phyloP scores from a whole-genome alignment of 2,797 vertebrate genomes.

The Lepus oiostolus region DNA sequence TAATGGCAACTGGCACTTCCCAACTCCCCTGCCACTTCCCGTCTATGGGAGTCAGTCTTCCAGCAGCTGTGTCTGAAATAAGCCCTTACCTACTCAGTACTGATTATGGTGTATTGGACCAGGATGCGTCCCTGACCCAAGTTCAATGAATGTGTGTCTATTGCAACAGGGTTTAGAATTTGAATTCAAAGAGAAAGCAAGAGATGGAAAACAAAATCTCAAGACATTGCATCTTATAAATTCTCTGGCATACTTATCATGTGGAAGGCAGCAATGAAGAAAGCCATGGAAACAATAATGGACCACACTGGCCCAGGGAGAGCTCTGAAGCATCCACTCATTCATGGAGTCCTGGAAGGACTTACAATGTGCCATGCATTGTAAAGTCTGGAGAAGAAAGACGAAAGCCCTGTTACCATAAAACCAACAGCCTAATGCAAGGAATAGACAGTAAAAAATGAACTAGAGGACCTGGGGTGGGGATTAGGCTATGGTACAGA shows the following conservation, averaged over 20 bases:
- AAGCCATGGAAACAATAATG: not conserved
- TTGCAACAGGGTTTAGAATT: not conserved
- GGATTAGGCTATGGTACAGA: not conserved
- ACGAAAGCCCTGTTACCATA: not conserved
- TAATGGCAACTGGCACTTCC: not conserved
- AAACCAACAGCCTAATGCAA: not conserved
- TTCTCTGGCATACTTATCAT: not conserved
- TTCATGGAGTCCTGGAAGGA: not conserved
- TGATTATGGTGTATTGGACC: not conserved
- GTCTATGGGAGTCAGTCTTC: not conserved
- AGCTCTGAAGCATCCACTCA: not conserved
- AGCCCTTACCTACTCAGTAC: not conserved
- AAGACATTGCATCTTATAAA: not conserved
- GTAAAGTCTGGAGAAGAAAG: not conserved
- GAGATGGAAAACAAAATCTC: not conserved
- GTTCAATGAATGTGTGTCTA: not conserved
- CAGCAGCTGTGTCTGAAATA: not conserved
- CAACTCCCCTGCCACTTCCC: not conserved
- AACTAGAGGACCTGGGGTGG: not conserved
- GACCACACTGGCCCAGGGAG: too few relatives aligned
- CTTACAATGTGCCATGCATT: not conserved
- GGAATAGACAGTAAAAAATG: not conserved
- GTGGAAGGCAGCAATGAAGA: not conserved
- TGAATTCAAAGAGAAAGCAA: not conserved
- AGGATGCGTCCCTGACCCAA: not conserved